Percentiles rank a stretch among this genome's conserved stretches.
Evolutionary conservation across 2,113 vertebrate genomes (phyloP).

Genomic region (Monarcha castaneiventris): DNA sequence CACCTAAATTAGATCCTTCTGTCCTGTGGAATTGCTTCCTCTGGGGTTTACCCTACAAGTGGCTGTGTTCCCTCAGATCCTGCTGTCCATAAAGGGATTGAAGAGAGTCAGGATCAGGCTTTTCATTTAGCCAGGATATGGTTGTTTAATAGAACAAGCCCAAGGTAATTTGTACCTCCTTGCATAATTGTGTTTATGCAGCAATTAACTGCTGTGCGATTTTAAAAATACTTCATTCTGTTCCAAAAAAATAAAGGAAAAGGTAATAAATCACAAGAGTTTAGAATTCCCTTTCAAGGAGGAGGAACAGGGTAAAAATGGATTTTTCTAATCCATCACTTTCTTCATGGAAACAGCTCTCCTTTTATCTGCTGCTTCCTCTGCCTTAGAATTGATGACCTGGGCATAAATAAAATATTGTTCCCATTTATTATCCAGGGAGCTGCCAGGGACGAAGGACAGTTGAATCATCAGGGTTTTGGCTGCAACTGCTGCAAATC

Average conservation of each 20-base stretch:
- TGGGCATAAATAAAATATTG: slow-evolving; percentile 31
- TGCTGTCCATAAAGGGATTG: not conserved
- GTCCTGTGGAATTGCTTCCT: not conserved
- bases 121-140: not conserved
- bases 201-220: slow-evolving; percentile 1
- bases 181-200: slow-evolving; percentile 22
- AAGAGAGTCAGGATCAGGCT: not conserved
- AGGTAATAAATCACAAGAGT: not conserved
- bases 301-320: not conserved
- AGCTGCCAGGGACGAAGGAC: slow-evolving; percentile 20
- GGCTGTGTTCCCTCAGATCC: not conserved
- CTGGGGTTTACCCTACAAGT: not conserved
- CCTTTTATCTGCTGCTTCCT: slow-evolving; percentile 10
- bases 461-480: slow-evolving; percentile 40
- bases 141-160: not conserved
- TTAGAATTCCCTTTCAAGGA: slow-evolving; percentile 14
- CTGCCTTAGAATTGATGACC: slow-evolving; percentile 45
- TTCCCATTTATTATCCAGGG: slow-evolving; percentile 54
- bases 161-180: not conserved
- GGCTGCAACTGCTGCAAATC: slow-evolving; percentile 32
- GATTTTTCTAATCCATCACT: slow-evolving; percentile 39
- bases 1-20: not conserved
- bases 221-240: not conserved
- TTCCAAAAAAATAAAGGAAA: not conserved
- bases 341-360: slow-evolving; percentile 7